Evolutionary conservation across 2,888 invertebrate genomes (phyloP), one percentile per base, ranked within the genome.

Genomic region (Gerris lacustris): DNA sequence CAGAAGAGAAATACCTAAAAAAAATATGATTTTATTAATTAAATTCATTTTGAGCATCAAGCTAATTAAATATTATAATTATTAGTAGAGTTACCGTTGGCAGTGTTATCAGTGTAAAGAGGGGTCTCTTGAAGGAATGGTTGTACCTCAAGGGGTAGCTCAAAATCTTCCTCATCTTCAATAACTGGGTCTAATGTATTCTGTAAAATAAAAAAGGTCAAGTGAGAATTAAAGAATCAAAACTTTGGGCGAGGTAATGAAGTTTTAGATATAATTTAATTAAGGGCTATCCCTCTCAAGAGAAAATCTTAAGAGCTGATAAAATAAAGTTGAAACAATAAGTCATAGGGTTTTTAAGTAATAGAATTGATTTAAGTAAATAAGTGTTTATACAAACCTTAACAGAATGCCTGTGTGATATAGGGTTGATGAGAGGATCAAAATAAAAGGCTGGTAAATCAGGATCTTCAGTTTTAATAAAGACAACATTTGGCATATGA

Each of bases 381-480:
- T 31, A 31, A 31, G 31, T 31, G 31, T 31, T 31, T 31, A 31
- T 31, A 31, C 31, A 31, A 31, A 86, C 84, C 80, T 93, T 94
- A 0, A 92, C 86, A 0, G 94, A 88, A 81, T 94, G 92, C 70
- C 95, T 86, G 79, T 97, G 96, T 1, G 98, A 95, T 77, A 99
- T 99, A 0, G 99, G 98, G 82, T 99, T 99, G 79, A 99, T 99
- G 67, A 99, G 84, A 0, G 99, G 99, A 84, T 99, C 99, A 82
- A 98, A 99, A 81, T 99, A 99, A 82, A 99, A 99, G 0, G 99
- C 99, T 55, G 99, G 99, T 71, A 99, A 84, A 82, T 99, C 99
- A 6, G 99, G 98, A 86, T 99, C 99, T 83, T 99, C 99, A 0
- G 99, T 99, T 84, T 99, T 99, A 78, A 99, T 99, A 81, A 94